Percentiles rank a stretch among this genome's conserved stretches.
Conservation (phyloP, 2,797 vertebrate species). For the Coreius guichenoti region DNA sequence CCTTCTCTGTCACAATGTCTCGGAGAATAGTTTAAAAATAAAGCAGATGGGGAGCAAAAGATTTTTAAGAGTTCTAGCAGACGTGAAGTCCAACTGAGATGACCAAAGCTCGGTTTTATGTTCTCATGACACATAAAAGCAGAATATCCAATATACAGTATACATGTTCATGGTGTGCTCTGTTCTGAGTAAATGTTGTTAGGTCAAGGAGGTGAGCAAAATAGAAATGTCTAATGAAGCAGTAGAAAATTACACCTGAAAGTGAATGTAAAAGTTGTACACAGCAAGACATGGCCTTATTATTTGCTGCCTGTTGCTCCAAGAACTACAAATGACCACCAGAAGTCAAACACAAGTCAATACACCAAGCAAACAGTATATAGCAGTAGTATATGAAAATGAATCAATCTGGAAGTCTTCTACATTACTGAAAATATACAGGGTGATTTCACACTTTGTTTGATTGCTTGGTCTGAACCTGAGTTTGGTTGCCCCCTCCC, state of each 20-base stretch:
- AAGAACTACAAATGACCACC: background rate
- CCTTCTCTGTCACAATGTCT: background rate
- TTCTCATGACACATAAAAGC: constrained; percentile 4
- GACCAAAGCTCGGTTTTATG: background rate
- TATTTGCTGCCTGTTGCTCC: background rate
- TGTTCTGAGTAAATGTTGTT: constrained; percentile 41
- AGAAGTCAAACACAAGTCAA: constrained; percentile 1
- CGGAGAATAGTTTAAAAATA: constrained; percentile 2
- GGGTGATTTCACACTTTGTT: background rate
- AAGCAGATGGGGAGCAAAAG: background rate
- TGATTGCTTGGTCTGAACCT: background rate
- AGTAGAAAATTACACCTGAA: constrained; percentile 17
- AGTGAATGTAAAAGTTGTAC: constrained; percentile 16
- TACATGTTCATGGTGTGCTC: constrained; percentile 16
- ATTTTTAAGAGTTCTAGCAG: background rate
- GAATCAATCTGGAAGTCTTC: background rate
- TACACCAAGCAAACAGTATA: background rate
- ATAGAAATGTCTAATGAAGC: constrained; percentile 38
- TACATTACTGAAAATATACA: background rate
- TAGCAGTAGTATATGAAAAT: background rate
- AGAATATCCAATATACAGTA: constrained; percentile 9
- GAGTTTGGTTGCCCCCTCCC: background rate
- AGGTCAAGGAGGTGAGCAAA: constrained; percentile 29
- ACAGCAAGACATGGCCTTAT: background rate
- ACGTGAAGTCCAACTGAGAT: background rate